Conservation (phyloP, 2,113 vertebrate genomes). For the Cacatua alba region DNA sequence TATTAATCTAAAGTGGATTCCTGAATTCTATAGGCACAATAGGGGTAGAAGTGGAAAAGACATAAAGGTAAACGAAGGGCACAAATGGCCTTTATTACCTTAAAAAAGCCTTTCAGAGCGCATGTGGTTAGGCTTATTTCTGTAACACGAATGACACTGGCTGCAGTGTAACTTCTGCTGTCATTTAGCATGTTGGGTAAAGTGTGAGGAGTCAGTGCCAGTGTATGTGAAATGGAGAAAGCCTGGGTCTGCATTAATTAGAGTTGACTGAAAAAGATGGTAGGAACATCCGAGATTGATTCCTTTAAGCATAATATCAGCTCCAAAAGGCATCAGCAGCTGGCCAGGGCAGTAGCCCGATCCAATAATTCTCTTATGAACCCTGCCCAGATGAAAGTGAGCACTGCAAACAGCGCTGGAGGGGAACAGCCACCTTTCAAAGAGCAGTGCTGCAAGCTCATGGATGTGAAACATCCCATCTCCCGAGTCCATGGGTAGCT, state of each 20-base stretch:
- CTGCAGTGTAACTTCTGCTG: not conserved
- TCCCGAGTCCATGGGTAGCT: not conserved
- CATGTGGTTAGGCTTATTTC: not conserved
- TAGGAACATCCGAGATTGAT: not conserved
- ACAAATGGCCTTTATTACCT: not conserved
- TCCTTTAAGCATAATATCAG: not conserved
- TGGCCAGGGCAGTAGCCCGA: not conserved
- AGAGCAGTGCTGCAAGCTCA: not conserved
- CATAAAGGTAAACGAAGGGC: conserved; percentile 8
- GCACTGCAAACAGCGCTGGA: not conserved
- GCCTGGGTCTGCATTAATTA: not conserved
- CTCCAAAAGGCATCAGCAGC: not conserved
- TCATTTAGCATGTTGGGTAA: not conserved
- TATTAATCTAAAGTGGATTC: not conserved
- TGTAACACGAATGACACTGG: not conserved
- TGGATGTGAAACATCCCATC: not conserved
- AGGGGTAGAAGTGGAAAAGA: not conserved
- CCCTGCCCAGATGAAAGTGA: not conserved
- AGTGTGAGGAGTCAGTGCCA: not conserved
- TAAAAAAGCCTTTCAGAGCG: not conserved
- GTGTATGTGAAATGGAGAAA: not conserved
- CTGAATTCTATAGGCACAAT: conserved; percentile 12
- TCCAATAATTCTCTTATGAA: not conserved
- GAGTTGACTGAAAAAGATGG: not conserved
- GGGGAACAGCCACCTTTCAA: not conserved